Evolutionary conservation across 1,140 invertebrate genomes (phyloP).

Genomic region (Psilanteris sp.): DNA sequence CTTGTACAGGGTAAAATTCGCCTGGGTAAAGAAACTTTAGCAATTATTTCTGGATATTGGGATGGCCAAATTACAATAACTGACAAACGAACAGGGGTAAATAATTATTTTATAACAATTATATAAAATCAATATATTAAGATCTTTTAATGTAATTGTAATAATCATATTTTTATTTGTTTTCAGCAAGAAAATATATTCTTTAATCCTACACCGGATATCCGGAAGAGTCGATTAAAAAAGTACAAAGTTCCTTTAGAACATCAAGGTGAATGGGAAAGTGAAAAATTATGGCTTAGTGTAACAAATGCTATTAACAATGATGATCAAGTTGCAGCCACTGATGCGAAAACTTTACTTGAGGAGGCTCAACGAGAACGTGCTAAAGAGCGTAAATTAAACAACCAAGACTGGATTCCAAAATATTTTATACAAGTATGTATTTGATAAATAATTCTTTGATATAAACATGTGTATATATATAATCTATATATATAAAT

Average conservation of each 20-base stretch:
- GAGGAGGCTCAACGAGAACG: slow-evolving; percentile 91
- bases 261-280: slow-evolving; percentile 89
- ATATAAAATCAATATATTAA: too few relatives aligned
- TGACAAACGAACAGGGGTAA: slow-evolving; percentile 87
- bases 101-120: too few relatives aligned
- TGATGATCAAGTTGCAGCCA: slow-evolving; percentile 90
- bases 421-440: slow-evolving; percentile 85
- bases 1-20: too few relatives aligned
- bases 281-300: slow-evolving; percentile 90
- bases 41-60: slow-evolving; percentile 94
- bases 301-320: slow-evolving; percentile 90
- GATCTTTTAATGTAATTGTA: too few relatives aligned
- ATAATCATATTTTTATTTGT: slow-evolving; percentile 22
- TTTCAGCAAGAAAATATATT: slow-evolving; percentile 86
- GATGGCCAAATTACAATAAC: slow-evolving; percentile 91
- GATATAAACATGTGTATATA: too few relatives aligned
- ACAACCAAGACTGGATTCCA: slow-evolving; percentile 84
- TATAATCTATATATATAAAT: too few relatives aligned
- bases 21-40: slow-evolving; percentile 92
- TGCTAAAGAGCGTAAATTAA: slow-evolving; percentile 84
- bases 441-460: too few relatives aligned
- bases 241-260: slow-evolving; percentile 90
- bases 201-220: slow-evolving; percentile 86
- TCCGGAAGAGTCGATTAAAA: slow-evolving; percentile 86
- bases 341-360: slow-evolving; percentile 92